phyloP scores from a whole-genome alignment of 2,888 invertebrate genomes.

The Sesia apiformis region DNA sequence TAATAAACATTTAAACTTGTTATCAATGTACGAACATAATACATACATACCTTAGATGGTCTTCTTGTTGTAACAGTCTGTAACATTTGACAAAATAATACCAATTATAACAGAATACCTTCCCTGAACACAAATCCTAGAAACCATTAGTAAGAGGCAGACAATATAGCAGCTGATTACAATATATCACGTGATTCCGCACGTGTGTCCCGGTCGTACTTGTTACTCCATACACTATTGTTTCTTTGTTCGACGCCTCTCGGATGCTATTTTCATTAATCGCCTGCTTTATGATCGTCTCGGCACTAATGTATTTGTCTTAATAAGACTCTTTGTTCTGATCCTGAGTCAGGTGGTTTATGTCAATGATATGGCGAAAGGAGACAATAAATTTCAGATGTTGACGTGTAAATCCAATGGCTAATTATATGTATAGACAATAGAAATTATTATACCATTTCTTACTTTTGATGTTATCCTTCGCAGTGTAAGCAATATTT shows the following conservation, averaged over 20 bases:
- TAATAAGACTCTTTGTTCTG: slow-evolving; percentile 10
- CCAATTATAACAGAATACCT: no score
- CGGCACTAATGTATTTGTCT: slow-evolving; percentile 14
- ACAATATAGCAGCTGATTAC: slow-evolving; percentile 28
- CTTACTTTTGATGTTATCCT: no score
- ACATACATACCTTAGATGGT: no score
- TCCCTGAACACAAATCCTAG: not conserved
- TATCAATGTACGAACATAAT: no score
- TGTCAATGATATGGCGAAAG: not conserved
- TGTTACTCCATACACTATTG: slow-evolving; percentile 38
- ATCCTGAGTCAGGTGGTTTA: slow-evolving; percentile 7
- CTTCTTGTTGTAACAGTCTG: no score
- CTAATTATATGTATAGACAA: no score
- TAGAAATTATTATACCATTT: no score
- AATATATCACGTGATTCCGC: slow-evolving; percentile 21
- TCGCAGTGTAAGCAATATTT: no score
- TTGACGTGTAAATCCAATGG: no score
- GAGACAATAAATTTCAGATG: not conserved
- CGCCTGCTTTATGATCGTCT: slow-evolving; percentile 46
- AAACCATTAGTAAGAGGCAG: not conserved
- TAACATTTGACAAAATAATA: no score
- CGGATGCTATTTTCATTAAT: slow-evolving; percentile 41
- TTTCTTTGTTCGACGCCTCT: slow-evolving; percentile 45
- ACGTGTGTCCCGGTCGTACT: slow-evolving; percentile 25
- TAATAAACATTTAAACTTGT: no score